Evolutionary conservation across 2,888 invertebrate genomes (phyloP).

Genomic region (Julus scanicus): DNA sequence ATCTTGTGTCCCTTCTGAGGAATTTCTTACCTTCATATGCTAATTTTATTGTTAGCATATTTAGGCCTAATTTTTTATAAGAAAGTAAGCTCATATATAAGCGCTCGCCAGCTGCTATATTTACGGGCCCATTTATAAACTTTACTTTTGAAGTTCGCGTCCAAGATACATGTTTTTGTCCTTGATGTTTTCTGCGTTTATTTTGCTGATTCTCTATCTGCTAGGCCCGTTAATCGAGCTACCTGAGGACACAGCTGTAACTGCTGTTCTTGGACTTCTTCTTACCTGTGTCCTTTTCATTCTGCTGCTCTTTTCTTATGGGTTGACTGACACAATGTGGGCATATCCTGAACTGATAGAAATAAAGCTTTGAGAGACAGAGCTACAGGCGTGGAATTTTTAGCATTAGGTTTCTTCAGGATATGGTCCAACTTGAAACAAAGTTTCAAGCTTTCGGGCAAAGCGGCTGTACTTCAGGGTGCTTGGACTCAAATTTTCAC

Average conservation of each 20-base stretch:
- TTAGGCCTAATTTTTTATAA: background rate
- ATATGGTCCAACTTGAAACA: background rate
- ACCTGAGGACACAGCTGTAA: constrained; percentile 47
- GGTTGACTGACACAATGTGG: constrained; percentile 40
- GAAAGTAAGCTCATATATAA: background rate
- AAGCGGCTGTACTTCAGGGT: background rate
- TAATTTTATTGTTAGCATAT: background rate
- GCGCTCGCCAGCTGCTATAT: background rate
- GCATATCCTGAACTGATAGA: constrained; percentile 43
- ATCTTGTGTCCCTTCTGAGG: background rate
- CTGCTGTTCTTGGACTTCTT: constrained; percentile 48
- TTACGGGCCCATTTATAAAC: background rate
- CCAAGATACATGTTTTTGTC: constrained; percentile 49
- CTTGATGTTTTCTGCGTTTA: constrained; percentile 47
- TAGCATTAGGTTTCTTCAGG: background rate
- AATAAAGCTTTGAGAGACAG: background rate
- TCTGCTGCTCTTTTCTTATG: constrained; percentile 36
- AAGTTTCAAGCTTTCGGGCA: background rate
- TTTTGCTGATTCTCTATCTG: constrained; percentile 48
- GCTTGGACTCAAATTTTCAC: background rate
- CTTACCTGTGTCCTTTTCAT: constrained; percentile 49
- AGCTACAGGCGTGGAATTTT: background rate
- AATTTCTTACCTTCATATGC: background rate
- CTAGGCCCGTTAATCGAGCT: constrained; percentile 44
- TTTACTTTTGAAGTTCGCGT: background rate